Base-by-base conservation (phyloP, 1,140 invertebrate species). In the Pseudomyrmex gracilis region DNA sequence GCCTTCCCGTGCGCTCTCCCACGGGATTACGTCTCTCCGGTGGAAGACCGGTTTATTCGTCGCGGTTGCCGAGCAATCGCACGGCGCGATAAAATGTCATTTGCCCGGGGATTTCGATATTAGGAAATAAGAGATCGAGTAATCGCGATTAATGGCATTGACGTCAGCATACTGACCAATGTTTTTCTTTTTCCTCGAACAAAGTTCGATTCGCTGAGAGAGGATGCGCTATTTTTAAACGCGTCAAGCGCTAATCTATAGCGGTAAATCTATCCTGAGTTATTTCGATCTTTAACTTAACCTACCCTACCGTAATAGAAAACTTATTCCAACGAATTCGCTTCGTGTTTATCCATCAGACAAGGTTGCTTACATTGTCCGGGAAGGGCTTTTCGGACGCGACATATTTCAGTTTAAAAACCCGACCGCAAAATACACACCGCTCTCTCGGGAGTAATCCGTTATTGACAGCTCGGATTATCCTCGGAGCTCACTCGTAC, bases 1-100 rank as follows among this genome's bases (percentile, higher is more conserved):
- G 73, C 22, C 34, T 74, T 34, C 43, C 12, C 49, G 20, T 45
- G 13, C 20, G 61, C 55, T 20, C 24, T 74, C 57, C 45, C 20
- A 8, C n/a, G 60, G 88, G 88, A 89, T 92, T 91, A 89, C 84
- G 66, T 22, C 17, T 34, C 34, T 34, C 45, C 45, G 73, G 60
- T 77, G 87, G 34, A 92, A 91, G 80, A 77, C 77, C 82, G 89
- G 88, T 90, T 90, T 89, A 91, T 88, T 90, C 80, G 85, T 90
- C 80, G 89, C 88, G 84, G 87, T 90, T 87, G 87, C 87, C 84
- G 74, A 58, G 51, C 71, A 63, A 86, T 88, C 85, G 76, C 49
- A 45, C 63, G 15, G 34, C 61, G 60, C 66, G 67, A 34, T 70
- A 84, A 80, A 63, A 74, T 47, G 45, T 78, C 13, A 47, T 63